A percentile compares a stretch with the other conserved stretches of the same genome.
phyloP scores from a whole-genome alignment of 2,113 vertebrate genomes.

The Eptatretus burgeri region DNA sequence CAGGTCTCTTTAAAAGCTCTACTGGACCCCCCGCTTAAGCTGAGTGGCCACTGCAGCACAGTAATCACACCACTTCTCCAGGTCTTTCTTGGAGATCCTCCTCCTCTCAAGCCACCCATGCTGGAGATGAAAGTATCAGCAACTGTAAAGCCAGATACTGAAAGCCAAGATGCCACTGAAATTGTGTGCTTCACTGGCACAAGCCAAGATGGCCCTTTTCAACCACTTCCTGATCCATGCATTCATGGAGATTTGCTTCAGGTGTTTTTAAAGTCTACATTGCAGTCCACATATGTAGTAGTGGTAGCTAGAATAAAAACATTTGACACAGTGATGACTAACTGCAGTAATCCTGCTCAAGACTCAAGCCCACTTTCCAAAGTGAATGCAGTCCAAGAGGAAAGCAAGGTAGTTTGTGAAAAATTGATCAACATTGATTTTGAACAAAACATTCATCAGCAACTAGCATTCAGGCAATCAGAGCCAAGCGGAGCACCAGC shows the following conservation, averaged over 20 bases:
- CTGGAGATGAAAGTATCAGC: constrained; percentile 69
- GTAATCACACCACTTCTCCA: constrained; percentile 65
- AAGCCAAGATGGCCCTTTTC: constrained; percentile 53
- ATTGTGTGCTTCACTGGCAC: constrained; percentile 52
- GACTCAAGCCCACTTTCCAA: too few species aligned
- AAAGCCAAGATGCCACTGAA: constrained; percentile 11
- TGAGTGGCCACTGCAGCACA: constrained; percentile 55
- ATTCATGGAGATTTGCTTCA: constrained; percentile 46
- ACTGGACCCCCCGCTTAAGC: constrained; percentile 54
- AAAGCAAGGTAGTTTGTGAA: too few species aligned
- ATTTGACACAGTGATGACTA: too few species aligned
- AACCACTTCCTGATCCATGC: constrained; percentile 23
- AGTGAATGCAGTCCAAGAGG: too few species aligned
- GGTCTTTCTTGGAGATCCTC: constrained; percentile 66
- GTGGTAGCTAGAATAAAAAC: constrained; percentile 23
- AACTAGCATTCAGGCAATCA: too few species aligned
- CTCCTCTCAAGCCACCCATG: constrained; percentile 34
- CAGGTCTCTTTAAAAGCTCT: constrained; percentile 69
- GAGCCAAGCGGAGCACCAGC: constrained; percentile 12
- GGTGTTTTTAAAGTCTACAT: constrained; percentile 48
- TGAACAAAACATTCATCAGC: too few species aligned
- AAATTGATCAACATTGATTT: too few species aligned
- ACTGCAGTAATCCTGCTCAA: too few species aligned
- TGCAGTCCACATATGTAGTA: constrained; percentile 70
- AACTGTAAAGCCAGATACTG: constrained; percentile 29